Evolutionary conservation across 2,888 invertebrate species (phyloP), one percentile per base, ranked within the genome.

Genomic region (Agriotes lineatus): DNA sequence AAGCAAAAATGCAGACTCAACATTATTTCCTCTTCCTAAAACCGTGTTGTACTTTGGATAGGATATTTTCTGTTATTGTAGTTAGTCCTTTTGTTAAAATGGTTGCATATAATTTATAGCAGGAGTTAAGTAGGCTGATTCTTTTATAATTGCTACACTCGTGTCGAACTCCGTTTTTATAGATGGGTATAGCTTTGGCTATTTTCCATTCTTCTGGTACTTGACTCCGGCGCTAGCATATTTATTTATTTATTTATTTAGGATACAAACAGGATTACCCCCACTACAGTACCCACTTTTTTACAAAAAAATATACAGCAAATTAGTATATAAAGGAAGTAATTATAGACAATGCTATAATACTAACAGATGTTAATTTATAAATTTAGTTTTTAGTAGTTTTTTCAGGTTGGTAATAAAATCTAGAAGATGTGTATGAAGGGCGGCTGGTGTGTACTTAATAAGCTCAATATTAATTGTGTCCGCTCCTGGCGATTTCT

Each of bases 1-100:
- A 9, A 10, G 45, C 18, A 19, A 45, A 45, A 10, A 45, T 45
- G 19, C 20, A 39, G n/a, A 7, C 39, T 39, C 4, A 39, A n/a
- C 44, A 16, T 2, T 3, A 6, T 16, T 18, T 44, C 4, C 44
- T 18, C n/a, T 44, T 44, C 18, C 44, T 44, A 19, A 44, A 44
- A 7, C 44, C 44, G 19, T 44, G 44, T 44, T 44, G 44, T 19
- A n/a, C n/a, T 44, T 44, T 18, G 3, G 44, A 44, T 44, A 44
- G 4, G 18, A 44, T 44, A 37, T n/a, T 37, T 37, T 37, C 37
- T 16, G 44, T 44, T 18, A 16, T 16, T 19, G 18, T 16, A n/a
- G 14, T 16, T 10, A 44, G 19, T 19, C 44, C 18, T 5, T 44
- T 44, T 6, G 16, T 44, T 18, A 44, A 16, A 6, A 16, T 16